Base-by-base conservation (phyloP, 1,140 invertebrate species). In the Lethrus apterus region DNA sequence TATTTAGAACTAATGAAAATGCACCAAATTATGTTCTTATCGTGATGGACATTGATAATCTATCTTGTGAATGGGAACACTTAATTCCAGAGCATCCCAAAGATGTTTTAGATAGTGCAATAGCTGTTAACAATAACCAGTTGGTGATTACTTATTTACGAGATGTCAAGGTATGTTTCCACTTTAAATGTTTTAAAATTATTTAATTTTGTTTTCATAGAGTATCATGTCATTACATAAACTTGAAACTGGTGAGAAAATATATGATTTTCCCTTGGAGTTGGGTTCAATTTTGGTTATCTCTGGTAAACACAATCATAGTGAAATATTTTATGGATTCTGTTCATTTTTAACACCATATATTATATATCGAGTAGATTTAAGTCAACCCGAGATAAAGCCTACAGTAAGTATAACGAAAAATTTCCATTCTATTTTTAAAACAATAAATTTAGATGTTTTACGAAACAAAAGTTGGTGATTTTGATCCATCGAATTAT, bases 241-340 rank as follows among this genome's bases (percentile, higher is more conserved):
- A 54, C 66, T 95, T 20, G 69, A 71, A 51, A 81, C 78, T 36
- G 95, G 93, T 11, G 69, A 81, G 36, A 63, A 84, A 11, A 57
- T 92, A 8, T 75, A 76, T 52, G 73, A 75, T 43, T 85, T 96
- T 53, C 78, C 84, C 0, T 67, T 98, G 17, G 85, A 87, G 57
- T 81, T 96, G 46, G 95, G 94, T 7, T 87, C 87, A 2, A 76
- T 98, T 21, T 78, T 78, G 18, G 84, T 83, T 1, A 86, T 89
- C 58, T 87, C 86, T 4, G 93, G 90, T 4, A 81, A 90, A 58
- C 86, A 84, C 59, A 80, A 87, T 52, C 81, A 92, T 56, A 79
- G 76, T 0, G 90, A 98, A 73, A 83, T 96, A 50, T 99, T 98
- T 70, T 97, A 89, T 66, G 79, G 86, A 54, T 95, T 98, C 64